phyloP scores from a whole-genome alignment of 2,888 invertebrate genomes.

The Pasiphila rectangulata region DNA sequence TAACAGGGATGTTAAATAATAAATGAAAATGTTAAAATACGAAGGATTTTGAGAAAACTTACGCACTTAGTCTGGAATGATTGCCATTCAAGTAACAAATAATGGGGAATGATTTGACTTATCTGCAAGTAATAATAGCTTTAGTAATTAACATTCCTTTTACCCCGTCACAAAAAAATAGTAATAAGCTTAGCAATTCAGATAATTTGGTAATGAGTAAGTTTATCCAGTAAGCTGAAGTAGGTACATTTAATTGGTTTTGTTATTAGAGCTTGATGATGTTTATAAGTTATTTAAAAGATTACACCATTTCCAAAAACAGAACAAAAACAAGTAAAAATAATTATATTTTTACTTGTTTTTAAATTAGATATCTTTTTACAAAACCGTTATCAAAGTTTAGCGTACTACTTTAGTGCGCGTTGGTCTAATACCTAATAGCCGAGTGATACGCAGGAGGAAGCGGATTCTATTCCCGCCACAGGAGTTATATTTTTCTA shows the following conservation, averaged over 20 bases:
- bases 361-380: no score
- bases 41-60: background rate
- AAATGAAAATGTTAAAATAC: no score
- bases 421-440: no score
- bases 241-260: background rate
- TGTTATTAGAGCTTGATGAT: background rate
- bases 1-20: no score
- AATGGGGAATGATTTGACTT: slow-evolving; percentile 1
- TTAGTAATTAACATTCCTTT: slow-evolving; percentile 72
- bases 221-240: slow-evolving; percentile 15
- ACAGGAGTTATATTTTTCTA: no score
- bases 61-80: background rate
- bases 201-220: slow-evolving; percentile 37
- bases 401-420: no score
- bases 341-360: no score
- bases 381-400: no score
- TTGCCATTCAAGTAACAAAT: background rate
- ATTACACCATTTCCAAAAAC: no score
- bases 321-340: no score
- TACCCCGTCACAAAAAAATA: slow-evolving; percentile 35
- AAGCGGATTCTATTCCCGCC: no score
- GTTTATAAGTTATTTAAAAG: background rate
- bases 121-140: slow-evolving; percentile 47
- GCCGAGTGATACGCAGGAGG: no score
- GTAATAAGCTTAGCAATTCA: slow-evolving; percentile 27